phyloP scores from a whole-genome alignment of 2,888 invertebrate genomes.

The Cerastis leucographa region DNA sequence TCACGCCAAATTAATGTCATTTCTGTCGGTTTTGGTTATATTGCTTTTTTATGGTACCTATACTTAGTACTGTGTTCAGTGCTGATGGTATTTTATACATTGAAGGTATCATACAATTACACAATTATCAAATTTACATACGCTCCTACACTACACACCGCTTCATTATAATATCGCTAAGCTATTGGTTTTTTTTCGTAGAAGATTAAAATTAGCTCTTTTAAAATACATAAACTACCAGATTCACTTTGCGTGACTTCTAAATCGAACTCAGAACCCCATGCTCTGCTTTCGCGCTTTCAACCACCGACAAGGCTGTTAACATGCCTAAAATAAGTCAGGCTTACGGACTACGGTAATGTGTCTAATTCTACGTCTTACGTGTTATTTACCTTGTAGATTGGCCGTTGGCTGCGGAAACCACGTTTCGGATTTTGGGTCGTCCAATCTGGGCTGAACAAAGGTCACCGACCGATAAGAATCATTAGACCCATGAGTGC shows the following conservation, averaged over 20 bases:
- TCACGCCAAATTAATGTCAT: slow-evolving; percentile 8
- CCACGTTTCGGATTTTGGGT: slow-evolving; percentile 14
- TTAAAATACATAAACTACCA: neutral
- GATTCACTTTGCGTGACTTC: neutral
- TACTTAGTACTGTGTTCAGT: neutral
- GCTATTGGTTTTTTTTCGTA: neutral
- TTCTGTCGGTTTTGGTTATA: slow-evolving; percentile 1
- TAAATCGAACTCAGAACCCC: no score
- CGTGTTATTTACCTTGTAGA: neutral
- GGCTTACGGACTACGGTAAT: neutral
- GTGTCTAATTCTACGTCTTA: slow-evolving; percentile 3
- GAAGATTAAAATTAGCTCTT: neutral
- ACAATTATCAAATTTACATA: neutral
- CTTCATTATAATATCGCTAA: neutral
- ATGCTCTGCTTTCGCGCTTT: neutral
- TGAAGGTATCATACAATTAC: neutral
- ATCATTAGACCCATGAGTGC: slow-evolving; percentile 26
- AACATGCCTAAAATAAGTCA: neutral
- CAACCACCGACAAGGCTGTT: neutral
- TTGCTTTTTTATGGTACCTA: neutral
- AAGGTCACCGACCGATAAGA: slow-evolving; percentile 34
- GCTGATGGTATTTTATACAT: neutral
- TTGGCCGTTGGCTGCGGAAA: neutral
- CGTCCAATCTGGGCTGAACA: slow-evolving; percentile 1
- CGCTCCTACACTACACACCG: neutral